A percentile compares a stretch with the other conserved stretches of the same genome.
phyloP scores from a whole-genome alignment of 2,113 vertebrate species.

The Castor canadensis region DNA sequence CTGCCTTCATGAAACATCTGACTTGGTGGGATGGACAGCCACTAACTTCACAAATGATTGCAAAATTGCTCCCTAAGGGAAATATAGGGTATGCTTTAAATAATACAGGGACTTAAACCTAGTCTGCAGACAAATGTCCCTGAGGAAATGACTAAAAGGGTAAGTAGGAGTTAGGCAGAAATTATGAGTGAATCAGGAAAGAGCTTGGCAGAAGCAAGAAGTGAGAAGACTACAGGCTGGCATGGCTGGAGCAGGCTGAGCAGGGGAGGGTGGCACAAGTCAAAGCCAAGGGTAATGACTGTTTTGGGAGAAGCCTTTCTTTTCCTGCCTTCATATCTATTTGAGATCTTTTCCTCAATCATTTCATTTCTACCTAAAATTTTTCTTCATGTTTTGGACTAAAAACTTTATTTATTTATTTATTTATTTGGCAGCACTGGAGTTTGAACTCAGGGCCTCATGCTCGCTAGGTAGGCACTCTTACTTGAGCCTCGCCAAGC shows the following conservation, averaged over 20 bases:
- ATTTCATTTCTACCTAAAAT: neutral
- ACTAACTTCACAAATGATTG: neutral
- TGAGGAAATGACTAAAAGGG: constrained; percentile 59
- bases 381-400: neutral
- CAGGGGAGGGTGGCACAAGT: neutral
- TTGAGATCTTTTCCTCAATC: neutral
- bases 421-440: too few species aligned
- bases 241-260: neutral
- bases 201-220: neutral
- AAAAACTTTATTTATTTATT: too few species aligned
- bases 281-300: neutral
- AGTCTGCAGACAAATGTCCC: constrained; percentile 1
- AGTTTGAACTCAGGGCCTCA: too few species aligned
- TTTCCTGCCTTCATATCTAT: neutral
- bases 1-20: neutral
- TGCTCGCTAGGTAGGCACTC: too few species aligned
- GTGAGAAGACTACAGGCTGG: neutral
- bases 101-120: neutral
- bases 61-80: constrained; percentile 21
- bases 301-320: constrained; percentile 18
- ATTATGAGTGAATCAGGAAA: constrained; percentile 18
- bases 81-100: neutral
- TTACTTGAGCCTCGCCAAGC: too few species aligned
- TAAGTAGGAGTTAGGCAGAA: constrained; percentile 50
- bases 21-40: neutral